Evolutionary conservation across 2,888 invertebrate genomes (phyloP), one percentile per base, ranked within the genome.

Genomic region (Parochlus steinenii): DNA sequence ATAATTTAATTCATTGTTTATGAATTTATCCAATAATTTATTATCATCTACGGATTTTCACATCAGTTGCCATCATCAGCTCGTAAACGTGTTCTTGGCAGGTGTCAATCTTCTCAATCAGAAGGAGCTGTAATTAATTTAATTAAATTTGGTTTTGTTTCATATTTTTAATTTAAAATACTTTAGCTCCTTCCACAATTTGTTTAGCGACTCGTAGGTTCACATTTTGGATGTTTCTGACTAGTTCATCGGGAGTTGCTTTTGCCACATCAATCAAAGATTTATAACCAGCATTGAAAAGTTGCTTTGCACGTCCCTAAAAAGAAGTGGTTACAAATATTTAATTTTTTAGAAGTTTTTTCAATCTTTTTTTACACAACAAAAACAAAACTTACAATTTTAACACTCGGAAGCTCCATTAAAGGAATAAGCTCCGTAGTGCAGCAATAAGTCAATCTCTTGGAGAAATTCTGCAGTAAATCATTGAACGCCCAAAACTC

Each of bases 371-470:
- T 11, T 5, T n/a, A 12, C 17, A 38, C 8, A 12, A 22, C n/a
- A 35, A 18, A 17, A 10, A 11, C 14, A 35, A 23, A 26, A 47
- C 47, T 51, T 56, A 78, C 78, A 60, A 79, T 74, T 64, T 80
- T 85, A 3, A 95, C 87, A 14, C 74, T 71, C 2, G 93, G 92
- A 44, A 95, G 64, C 43, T 87, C 82, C 74, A 95, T 72, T 14
- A 97, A 64, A 8, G 77, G 75, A 20, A 75, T 62, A 36, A 95
- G 61, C 45, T 90, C 89, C 1, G 69, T 62, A 7, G 78, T 71
- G 39, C 83, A 83, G 56, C 89, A 89, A 52, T 81, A 74, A 41
- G 78, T 72, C 46, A 95, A 65, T 39, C 77, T 66, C 44, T 71
- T 65, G 19, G 76, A 69, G 51, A 95, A 74, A 41, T 71, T 71